phyloP scores from a whole-genome alignment of 2,113 vertebrate genomes.

The Ictalurus punctatus region DNA sequence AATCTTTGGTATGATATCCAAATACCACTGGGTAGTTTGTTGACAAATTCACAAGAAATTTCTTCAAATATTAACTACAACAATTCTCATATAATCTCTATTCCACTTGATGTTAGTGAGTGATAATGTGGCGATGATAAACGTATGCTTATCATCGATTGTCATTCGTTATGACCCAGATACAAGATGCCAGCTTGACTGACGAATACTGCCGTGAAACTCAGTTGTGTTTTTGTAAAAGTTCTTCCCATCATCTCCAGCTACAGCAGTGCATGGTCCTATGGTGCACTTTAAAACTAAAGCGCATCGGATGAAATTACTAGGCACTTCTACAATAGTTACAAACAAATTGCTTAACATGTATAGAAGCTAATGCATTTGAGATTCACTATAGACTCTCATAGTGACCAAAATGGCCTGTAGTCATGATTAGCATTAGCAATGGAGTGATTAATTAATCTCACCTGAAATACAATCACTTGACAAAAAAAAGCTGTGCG shows the following conservation, averaged over 20 bases:
- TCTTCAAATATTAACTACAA: background rate
- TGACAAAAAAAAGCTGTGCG: background rate
- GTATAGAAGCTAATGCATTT: background rate
- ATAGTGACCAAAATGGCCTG: background rate
- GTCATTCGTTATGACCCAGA: background rate
- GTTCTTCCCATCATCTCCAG: background rate
- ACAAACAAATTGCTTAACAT: background rate
- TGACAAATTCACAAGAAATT: background rate
- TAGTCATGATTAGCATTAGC: background rate
- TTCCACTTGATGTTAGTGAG: background rate
- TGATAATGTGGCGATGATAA: background rate
- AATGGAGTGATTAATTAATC: background rate
- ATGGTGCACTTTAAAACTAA: background rate
- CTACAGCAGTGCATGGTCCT: background rate
- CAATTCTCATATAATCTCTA: background rate
- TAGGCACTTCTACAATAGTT: slow-evolving; percentile 29
- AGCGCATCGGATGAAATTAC: slow-evolving; percentile 3
- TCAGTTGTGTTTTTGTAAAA: background rate
- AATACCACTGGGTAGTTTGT: slow-evolving; percentile 1
- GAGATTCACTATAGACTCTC: background rate
- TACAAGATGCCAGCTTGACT: background rate
- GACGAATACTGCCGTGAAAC: background rate
- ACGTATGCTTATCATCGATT: background rate
- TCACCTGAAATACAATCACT: slow-evolving; percentile 4
- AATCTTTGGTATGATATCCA: slow-evolving; percentile 9